Base-by-base conservation (phyloP, 2,888 invertebrate genomes). In the Eupithecia dodoneata region DNA sequence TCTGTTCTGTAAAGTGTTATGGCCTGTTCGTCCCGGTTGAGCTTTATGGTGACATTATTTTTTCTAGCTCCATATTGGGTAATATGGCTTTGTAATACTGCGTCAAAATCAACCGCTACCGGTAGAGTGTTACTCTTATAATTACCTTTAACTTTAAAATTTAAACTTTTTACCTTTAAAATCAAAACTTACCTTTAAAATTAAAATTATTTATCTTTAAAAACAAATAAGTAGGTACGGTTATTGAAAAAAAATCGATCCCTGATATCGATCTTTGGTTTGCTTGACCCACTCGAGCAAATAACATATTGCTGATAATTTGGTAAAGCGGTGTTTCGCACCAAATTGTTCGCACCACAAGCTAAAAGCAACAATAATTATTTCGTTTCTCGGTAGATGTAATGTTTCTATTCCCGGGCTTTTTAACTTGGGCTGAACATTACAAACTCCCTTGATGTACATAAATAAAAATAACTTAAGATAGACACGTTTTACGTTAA, bases 1-100 rank as follows among this genome's bases (percentile, higher is more conserved):
- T 41, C 66, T 66, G 66, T 66, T 66, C 66, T 42, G 41, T 42
- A 66, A 66, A 66, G 66, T 42, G 66, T 66, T 66, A 66, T 66
- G 66, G 66, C 42, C 66, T 4, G 15, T 66, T 41, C 15, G 66
- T 66, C 42, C 66, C 42, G 66, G 15, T 42, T 42, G 15, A 66
- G 66, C 15, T 66, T 66, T 66, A 66, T 42, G 15, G 42, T 42
- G 65, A 30, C 65, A 15, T 41, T 66, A 66, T 30, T 66, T 66
- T 66, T 71, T 49, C 45, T 59, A 59, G 59, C 18, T 59, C 10
- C 18, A 18, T 3, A 18, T 59, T 18, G 59, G 18, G 18, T 18
- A 59, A 59, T 59, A 18, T 59, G 18, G 59, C 59, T 10, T 3
- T 59, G 6, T 52, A n/a, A n/a, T 15, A 52, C 52, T n/a, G 52